Evolutionary conservation across 2,888 invertebrate species (phyloP).

Genomic region (Chouioia cunea): DNA sequence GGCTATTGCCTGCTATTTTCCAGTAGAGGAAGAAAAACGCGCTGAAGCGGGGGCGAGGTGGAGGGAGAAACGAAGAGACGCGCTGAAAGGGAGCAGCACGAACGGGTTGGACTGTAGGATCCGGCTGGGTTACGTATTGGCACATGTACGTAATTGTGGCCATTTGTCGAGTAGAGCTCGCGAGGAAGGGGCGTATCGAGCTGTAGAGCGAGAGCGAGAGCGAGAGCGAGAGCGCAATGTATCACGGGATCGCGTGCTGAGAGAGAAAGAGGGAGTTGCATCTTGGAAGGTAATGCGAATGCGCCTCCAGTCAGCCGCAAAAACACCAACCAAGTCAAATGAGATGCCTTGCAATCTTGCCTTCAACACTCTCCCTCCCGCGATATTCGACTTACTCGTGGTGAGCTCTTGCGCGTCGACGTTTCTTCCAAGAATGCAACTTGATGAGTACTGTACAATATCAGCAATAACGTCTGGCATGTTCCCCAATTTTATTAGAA

Average conservation of each 20-base stretch:
- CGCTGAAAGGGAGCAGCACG: neutral
- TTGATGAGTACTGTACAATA: too few relatives aligned
- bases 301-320: too few relatives aligned
- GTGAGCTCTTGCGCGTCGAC: too few relatives aligned
- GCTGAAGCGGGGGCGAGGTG: conserved; percentile 25
- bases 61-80: neutral
- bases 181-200: conserved; percentile 41
- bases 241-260: conserved; percentile 61
- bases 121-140: conserved; percentile 59
- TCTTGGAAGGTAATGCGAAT: too few relatives aligned
- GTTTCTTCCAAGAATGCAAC: too few relatives aligned
- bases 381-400: too few relatives aligned
- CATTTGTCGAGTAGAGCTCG: conserved; percentile 60
- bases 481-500: too few relatives aligned
- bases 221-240: conserved; percentile 60
- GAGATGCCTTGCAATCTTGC: conserved; percentile 4
- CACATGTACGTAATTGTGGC: conserved; percentile 63
- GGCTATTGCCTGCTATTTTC: conserved; percentile 40
- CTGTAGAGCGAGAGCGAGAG: conserved; percentile 33
- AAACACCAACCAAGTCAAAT: conserved; percentile 20
- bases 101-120: conserved; percentile 40
- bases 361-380: neutral
- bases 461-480: too few relatives aligned
- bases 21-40: conserved; percentile 37
- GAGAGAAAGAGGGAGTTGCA: conserved; percentile 3